phyloP scores from a whole-genome alignment of 1,140 invertebrate genomes.

The Pseudomyrmex flavicornis region DNA sequence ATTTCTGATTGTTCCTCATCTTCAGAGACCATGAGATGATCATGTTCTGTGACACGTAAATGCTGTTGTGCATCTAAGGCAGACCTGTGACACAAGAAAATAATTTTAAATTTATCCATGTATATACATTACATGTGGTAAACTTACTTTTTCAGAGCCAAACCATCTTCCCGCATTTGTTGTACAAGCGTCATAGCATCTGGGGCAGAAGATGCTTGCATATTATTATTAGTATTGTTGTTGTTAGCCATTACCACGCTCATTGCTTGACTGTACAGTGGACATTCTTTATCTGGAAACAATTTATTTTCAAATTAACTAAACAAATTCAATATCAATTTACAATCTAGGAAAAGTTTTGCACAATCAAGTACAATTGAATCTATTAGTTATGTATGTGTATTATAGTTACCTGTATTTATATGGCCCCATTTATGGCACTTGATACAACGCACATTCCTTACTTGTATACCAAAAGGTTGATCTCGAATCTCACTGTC shows the following conservation, averaged over 20 bases:
- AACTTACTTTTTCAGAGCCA: constrained; percentile 93
- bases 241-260: constrained; percentile 86
- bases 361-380: not conserved
- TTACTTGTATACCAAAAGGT: constrained; percentile 98
- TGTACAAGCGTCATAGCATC: constrained; percentile 92
- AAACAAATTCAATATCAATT: too few relatives aligned
- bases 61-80: constrained; percentile 88
- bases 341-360: too few relatives aligned
- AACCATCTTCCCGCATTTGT: constrained; percentile 96
- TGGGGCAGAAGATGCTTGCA: constrained; percentile 85
- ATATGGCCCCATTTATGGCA: constrained; percentile 99
- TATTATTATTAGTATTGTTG: constrained; percentile 87
- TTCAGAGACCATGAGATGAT: constrained; percentile 84
- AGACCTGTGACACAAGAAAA: constrained; percentile 74
- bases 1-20: constrained; percentile 89
- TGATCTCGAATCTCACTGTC: constrained; percentile 98
- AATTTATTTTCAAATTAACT: constrained; percentile 25
- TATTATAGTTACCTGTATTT: constrained; percentile 92
- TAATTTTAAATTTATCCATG: not conserved
- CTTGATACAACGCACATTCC: constrained; percentile 99
- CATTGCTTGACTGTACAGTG: constrained; percentile 95
- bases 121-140: constrained; percentile 46
- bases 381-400: constrained; percentile 21
- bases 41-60: constrained; percentile 83
- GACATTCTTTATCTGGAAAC: constrained; percentile 94